Percentiles rank a stretch among this genome's conserved stretches.
Evolutionary conservation across 2,888 invertebrate genomes (phyloP).

Genomic region (Hirtodrosophila alboralis): DNA sequence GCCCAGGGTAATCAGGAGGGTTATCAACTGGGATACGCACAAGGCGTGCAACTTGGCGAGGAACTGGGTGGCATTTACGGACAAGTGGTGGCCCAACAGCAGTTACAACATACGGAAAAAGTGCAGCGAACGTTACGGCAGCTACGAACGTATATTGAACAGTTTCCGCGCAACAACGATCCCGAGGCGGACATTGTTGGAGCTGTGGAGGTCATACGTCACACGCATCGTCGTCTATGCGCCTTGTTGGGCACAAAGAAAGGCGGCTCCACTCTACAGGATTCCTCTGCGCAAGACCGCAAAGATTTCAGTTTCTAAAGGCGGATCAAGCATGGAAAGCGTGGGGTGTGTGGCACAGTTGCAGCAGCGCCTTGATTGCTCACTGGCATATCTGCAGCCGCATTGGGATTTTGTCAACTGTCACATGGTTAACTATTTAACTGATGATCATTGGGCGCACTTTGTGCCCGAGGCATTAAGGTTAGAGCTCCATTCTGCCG

Average conservation of each 20-base stretch:
- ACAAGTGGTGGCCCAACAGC: conserved; percentile 85
- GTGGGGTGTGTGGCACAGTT: conserved; percentile 65
- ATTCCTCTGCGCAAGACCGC: conserved; percentile 18
- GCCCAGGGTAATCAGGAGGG: conserved; percentile 86
- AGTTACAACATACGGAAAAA: conserved; percentile 86
- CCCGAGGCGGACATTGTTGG: conserved; percentile 88
- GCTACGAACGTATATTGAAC: conserved; percentile 86
- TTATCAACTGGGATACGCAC: conserved; percentile 90
- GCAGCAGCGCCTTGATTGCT: conserved; percentile 84
- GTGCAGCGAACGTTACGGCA: conserved; percentile 85
- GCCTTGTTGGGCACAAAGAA: conserved; percentile 85
- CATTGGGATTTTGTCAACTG: conserved; percentile 88
- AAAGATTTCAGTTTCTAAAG: conserved; percentile 74
- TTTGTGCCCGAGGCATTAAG: conserved; percentile 86
- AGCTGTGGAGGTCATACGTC: conserved; percentile 87
- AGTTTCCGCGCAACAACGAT: conserved; percentile 88
- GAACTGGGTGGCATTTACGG: conserved; percentile 91
- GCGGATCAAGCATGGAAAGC: conserved; percentile 36
- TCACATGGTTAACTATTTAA: conserved; percentile 91
- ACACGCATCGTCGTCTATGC: conserved; percentile 89
- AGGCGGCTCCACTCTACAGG: background rate
- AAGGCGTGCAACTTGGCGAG: conserved; percentile 90
- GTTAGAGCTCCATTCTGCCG: conserved; percentile 84
- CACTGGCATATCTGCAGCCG: conserved; percentile 86
- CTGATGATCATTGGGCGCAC: conserved; percentile 87